A percentile compares a stretch with the other conserved stretches of the same genome.
Conservation (phyloP, 2,888 invertebrate genomes). For the Standfussiana lucernea region DNA sequence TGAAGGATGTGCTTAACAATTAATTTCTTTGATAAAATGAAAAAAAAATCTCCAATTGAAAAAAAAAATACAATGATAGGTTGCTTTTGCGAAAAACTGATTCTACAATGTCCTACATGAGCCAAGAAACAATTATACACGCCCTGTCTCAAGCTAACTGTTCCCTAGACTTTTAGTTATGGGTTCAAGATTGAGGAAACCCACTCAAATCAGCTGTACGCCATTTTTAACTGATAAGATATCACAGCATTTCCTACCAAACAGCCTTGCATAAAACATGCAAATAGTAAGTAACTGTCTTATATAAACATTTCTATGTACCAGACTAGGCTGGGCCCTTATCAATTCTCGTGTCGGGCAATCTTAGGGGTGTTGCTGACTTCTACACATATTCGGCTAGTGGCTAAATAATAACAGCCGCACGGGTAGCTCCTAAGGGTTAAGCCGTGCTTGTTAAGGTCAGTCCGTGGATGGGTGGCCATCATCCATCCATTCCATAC, state of each 20-base stretch:
- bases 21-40: too few species aligned
- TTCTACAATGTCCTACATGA: neutral
- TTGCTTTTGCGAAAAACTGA: too few species aligned
- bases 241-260: slow-evolving; percentile 42
- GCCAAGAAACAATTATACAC: slow-evolving; percentile 15
- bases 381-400: neutral
- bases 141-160: neutral
- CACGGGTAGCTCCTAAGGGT: too few species aligned
- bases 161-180: slow-evolving; percentile 8
- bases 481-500: too few species aligned
- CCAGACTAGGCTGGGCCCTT: slow-evolving; percentile 36
- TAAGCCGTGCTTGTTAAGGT: too few species aligned
- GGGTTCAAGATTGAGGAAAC: slow-evolving; percentile 12
- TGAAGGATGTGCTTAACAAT: too few species aligned
- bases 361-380: slow-evolving; percentile 40
- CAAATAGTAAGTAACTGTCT: slow-evolving; percentile 49
- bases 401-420: too few species aligned
- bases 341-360: slow-evolving; percentile 41
- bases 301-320: slow-evolving; percentile 43
- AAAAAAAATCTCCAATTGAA: too few species aligned
- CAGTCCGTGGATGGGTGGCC: too few species aligned
- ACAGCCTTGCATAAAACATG: slow-evolving; percentile 42
- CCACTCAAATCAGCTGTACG: slow-evolving; percentile 23
- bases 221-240: slow-evolving; percentile 45
- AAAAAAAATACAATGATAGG: too few species aligned